A percentile compares a stretch with the other conserved stretches of the same genome.
These are phyloP conservation scores for Uropetala carovei DNA, from an alignment of 2,888 invertebrate species.

Conservation along the genomic window DNA sequence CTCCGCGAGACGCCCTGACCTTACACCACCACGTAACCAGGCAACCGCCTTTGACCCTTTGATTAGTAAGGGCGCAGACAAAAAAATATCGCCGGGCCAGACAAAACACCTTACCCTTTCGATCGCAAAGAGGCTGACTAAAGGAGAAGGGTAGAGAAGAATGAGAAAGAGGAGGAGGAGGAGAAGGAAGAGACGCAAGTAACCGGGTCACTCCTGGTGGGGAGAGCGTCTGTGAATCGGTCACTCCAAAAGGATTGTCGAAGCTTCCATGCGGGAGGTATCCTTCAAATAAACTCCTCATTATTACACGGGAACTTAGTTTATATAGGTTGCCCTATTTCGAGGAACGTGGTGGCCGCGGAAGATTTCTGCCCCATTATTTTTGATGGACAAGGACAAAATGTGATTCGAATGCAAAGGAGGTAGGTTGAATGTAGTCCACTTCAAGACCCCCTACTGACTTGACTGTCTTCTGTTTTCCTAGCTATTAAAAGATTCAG, in stretches of 20 bases:
- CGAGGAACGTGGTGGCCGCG: neutral
- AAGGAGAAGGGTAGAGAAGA: neutral
- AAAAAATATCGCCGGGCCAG: constrained; percentile 44
- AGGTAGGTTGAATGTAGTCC: neutral
- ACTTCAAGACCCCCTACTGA: neutral
- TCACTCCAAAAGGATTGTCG: neutral
- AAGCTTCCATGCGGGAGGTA: neutral
- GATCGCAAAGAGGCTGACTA: constrained; percentile 12
- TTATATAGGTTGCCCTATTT: constrained; percentile 17
- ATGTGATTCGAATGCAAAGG: constrained; percentile 20
- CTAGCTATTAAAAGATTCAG: neutral
- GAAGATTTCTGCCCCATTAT: constrained; percentile 14
- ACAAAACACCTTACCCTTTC: constrained; percentile 47
- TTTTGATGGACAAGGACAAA: neutral
- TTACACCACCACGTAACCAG: constrained; percentile 34
- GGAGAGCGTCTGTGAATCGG: neutral
- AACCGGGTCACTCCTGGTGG: constrained; percentile 17
- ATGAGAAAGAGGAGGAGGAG: neutral
- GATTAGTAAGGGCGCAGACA: constrained; percentile 58
- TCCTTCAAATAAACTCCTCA: constrained; percentile 26
- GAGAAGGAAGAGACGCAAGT: neutral
- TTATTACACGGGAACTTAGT: constrained; percentile 46
- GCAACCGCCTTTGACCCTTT: constrained; percentile 46
- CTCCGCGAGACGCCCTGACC: constrained; percentile 12
- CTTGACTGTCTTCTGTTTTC: neutral